Conservation (phyloP, 2,888 invertebrate genomes). For the Stomorhina lunata region DNA sequence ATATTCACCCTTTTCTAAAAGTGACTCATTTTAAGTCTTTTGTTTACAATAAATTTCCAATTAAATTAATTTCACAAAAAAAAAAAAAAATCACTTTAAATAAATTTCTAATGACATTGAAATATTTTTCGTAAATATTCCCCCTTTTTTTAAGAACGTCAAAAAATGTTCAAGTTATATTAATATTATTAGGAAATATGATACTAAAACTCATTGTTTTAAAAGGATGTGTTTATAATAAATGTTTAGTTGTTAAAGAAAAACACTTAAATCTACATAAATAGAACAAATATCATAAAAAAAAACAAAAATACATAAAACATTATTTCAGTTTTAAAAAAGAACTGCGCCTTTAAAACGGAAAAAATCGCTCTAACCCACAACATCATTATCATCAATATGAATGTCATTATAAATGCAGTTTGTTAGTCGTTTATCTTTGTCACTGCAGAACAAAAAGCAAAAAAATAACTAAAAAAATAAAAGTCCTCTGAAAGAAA, state of each 20-base stretch:
- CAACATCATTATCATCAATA: background rate
- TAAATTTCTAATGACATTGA: constrained; percentile 53
- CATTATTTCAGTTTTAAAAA: constrained; percentile 11
- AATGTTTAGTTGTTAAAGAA: constrained; percentile 53
- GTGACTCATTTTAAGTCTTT: constrained; percentile 17
- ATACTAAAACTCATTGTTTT: background rate
- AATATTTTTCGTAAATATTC: constrained; percentile 13
- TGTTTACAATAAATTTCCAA: constrained; percentile 4
- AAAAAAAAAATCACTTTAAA: constrained; percentile 23
- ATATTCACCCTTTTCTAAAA: background rate
- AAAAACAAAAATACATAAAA: constrained; percentile 50
- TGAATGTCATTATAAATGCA: constrained; percentile 54
- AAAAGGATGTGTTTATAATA: constrained; percentile 48
- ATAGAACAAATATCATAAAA: constrained; percentile 16
- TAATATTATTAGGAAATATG: constrained; percentile 37
- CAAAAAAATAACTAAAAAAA: no score
- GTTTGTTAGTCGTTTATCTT: constrained; percentile 74
- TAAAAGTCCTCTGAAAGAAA: constrained; percentile 11
- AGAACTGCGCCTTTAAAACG: constrained; percentile 53
- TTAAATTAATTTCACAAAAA: constrained; percentile 16
- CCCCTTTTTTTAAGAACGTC: constrained; percentile 18
- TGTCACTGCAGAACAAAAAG: constrained; percentile 67
- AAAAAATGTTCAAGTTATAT: background rate
- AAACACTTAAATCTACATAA: constrained; percentile 39
- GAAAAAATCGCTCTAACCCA: background rate